phyloP scores from a whole-genome alignment of 2,888 invertebrate species.

The Chouioia cunea region DNA sequence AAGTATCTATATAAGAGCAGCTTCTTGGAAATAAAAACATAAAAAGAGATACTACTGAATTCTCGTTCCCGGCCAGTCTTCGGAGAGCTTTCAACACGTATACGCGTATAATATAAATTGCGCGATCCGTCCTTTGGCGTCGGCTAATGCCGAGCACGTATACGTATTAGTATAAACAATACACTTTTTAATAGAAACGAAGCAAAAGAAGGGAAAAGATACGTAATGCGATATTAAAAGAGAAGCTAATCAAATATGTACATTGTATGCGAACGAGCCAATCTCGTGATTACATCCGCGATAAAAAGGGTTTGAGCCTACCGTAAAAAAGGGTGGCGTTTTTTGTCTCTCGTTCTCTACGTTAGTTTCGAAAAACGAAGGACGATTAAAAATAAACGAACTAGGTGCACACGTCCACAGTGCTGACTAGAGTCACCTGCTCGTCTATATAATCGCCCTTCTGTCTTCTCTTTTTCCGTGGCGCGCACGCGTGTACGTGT shows the following conservation, averaged over 20 bases:
- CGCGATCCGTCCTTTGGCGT: too few species aligned
- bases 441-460: too few species aligned
- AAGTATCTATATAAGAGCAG: too few species aligned
- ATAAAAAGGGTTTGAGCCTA: too few species aligned
- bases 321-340: background rate
- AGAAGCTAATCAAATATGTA: slow-evolving; percentile 19
- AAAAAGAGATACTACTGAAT: slow-evolving; percentile 18
- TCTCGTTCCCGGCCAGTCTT: slow-evolving; percentile 23
- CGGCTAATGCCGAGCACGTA: too few species aligned
- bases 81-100: slow-evolving; percentile 12
- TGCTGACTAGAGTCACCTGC: too few species aligned
- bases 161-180: too few species aligned
- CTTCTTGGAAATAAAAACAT: background rate
- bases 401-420: too few species aligned
- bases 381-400: too few species aligned
- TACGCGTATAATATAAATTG: too few species aligned
- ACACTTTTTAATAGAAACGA: background rate
- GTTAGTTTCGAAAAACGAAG: background rate
- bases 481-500: background rate
- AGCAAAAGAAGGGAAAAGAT: background rate
- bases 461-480: background rate
- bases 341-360: background rate
- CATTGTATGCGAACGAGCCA: slow-evolving; percentile 8
- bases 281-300: background rate
- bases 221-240: too few species aligned